These are phyloP conservation scores for Parnassius apollo DNA, from an alignment of 2,888 invertebrate species.

Conservation along the genomic window DNA sequence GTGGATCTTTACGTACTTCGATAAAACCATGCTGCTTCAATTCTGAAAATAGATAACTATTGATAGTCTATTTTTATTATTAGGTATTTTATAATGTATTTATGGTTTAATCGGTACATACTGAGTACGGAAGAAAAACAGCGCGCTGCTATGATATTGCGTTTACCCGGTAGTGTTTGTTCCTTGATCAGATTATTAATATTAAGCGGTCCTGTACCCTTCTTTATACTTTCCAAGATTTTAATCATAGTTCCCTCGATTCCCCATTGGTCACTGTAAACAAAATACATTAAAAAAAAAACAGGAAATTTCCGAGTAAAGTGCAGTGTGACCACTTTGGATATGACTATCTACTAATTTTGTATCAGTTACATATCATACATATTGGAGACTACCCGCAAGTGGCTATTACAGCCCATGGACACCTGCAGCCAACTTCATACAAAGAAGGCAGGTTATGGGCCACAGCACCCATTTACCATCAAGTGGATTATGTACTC, in stretches of 20 bases:
- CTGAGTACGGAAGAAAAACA: slow-evolving; percentile 67
- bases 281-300: background rate
- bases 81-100: no score
- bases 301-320: no score
- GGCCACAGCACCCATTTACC: no score
- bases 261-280: slow-evolving; percentile 63
- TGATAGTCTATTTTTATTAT: slow-evolving; percentile 7
- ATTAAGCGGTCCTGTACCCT: slow-evolving; percentile 37
- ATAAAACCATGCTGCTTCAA: slow-evolving; percentile 62
- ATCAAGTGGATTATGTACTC: no score
- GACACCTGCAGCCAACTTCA: no score
- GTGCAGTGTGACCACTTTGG: no score
- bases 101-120: slow-evolving; percentile 1
- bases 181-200: slow-evolving; percentile 46
- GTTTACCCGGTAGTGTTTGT: slow-evolving; percentile 44
- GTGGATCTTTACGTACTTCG: slow-evolving; percentile 46
- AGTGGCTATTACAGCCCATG: no score
- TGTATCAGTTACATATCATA: no score
- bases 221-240: slow-evolving; percentile 41
- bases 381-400: no score
- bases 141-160: slow-evolving; percentile 50
- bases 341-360: no score
- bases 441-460: no score
- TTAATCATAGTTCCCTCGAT: slow-evolving; percentile 64
- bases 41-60: slow-evolving; percentile 47